Percentiles rank a stretch among this genome's conserved stretches.
Evolutionary conservation across 2,113 vertebrate genomes (phyloP).

Genomic region (Sialia sialis): DNA sequence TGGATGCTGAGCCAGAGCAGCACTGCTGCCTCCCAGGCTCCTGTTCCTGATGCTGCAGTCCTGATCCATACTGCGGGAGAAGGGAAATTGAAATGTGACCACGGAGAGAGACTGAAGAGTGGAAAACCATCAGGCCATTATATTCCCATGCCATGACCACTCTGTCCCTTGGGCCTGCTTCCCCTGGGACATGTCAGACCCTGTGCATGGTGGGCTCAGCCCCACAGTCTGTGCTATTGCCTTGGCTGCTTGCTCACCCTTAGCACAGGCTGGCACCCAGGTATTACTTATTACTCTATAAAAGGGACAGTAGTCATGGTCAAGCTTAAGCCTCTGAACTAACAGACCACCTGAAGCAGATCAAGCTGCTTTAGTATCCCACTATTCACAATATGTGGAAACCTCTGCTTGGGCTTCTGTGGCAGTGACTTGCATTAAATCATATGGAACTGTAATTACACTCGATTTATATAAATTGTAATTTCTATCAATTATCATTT

Average conservation of each 20-base stretch:
- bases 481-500: neutral
- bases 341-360: neutral
- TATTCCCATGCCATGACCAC: neutral
- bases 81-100: neutral
- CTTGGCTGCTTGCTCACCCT: neutral
- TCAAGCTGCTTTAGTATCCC: neutral
- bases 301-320: neutral
- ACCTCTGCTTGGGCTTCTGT: neutral
- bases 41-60: neutral
- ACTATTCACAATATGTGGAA: rapidly evolving
- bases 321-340: neutral
- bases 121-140: neutral
- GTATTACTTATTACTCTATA: neutral
- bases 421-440: neutral
- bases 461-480: neutral
- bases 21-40: neutral
- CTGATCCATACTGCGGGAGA: rapidly evolving
- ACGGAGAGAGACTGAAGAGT: neutral
- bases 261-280: neutral
- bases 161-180: neutral
- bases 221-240: rapidly evolving
- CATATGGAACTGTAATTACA: neutral
- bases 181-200: rapidly evolving
- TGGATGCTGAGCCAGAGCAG: rapidly evolving
- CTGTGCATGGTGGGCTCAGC: rapidly evolving